Conservation (phyloP, 2,113 vertebrate species). For the Bos javanicus region DNA sequence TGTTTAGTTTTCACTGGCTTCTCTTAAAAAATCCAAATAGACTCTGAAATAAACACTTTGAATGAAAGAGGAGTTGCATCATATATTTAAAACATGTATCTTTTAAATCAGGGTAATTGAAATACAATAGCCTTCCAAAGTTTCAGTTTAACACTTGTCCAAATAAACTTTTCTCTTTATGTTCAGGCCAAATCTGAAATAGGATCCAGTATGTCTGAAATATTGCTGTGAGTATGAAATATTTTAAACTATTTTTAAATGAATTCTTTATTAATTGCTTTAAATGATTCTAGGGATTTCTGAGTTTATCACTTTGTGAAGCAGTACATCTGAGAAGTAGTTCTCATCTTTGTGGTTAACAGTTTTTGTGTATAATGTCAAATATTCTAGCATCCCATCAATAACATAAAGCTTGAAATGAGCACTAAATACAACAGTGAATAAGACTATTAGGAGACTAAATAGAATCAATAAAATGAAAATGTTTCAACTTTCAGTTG, state of each 20-base stretch:
- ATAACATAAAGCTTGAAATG: not conserved
- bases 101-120: slow-evolving; percentile 3
- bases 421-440: not conserved
- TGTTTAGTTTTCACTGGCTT: slow-evolving; percentile 19
- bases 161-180: slow-evolving; percentile 64
- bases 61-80: slow-evolving; percentile 4
- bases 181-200: slow-evolving; percentile 91
- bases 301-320: slow-evolving; percentile 5
- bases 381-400: not conserved
- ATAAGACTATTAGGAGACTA: not conserved
- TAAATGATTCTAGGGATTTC: not conserved
- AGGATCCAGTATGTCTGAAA: slow-evolving; percentile 81
- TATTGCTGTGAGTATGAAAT: slow-evolving; percentile 88
- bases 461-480: not conserved
- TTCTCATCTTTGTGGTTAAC: not conserved
- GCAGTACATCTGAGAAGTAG: not conserved
- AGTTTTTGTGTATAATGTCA: not conserved
- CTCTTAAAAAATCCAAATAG: slow-evolving; percentile 37
- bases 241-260: slow-evolving; percentile 35
- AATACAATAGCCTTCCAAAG: not conserved
- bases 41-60: slow-evolving; percentile 33
- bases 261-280: slow-evolving; percentile 16
- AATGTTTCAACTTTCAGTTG: not conserved
- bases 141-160: not conserved
- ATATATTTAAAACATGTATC: not conserved